Conservation (phyloP, 2,113 vertebrate genomes). For the Amphiprion percula region DNA sequence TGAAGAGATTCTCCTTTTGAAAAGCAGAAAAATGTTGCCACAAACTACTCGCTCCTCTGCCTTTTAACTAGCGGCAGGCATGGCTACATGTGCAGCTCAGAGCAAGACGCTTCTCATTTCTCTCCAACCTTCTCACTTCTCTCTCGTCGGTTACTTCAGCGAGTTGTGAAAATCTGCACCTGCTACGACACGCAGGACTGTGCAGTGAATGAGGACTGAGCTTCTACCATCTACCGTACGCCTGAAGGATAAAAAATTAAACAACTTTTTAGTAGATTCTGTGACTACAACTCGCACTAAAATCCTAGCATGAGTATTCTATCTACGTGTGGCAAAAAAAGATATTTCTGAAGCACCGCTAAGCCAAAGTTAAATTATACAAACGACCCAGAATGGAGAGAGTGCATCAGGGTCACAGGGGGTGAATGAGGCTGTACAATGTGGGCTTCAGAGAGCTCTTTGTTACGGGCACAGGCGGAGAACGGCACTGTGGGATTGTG, state of each 20-base stretch:
- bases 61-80: neutral
- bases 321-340: neutral
- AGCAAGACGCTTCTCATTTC: constrained; percentile 1
- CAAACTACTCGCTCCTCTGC: too few relatives aligned
- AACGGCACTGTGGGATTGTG: constrained; percentile 70
- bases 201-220: too few relatives aligned
- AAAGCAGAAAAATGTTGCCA: too few relatives aligned
- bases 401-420: constrained; percentile 55
- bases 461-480: constrained; percentile 53
- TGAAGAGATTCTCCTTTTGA: too few relatives aligned
- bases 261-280: too few relatives aligned
- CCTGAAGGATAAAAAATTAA: neutral
- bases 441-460: constrained; percentile 68
- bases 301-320: neutral
- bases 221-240: neutral
- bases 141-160: neutral
- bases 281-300: neutral
- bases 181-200: neutral
- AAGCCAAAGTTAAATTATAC: constrained; percentile 8
- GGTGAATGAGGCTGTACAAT: constrained; percentile 51
- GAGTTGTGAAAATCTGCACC: neutral
- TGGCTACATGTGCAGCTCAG: neutral
- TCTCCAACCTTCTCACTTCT: constrained; percentile 33
- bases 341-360: neutral
- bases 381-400: constrained; percentile 17